A percentile compares a stretch with the other conserved stretches of the same genome.
Evolutionary conservation across 2,888 invertebrate species (phyloP).

Genomic region (Cacoxenus indagator): DNA sequence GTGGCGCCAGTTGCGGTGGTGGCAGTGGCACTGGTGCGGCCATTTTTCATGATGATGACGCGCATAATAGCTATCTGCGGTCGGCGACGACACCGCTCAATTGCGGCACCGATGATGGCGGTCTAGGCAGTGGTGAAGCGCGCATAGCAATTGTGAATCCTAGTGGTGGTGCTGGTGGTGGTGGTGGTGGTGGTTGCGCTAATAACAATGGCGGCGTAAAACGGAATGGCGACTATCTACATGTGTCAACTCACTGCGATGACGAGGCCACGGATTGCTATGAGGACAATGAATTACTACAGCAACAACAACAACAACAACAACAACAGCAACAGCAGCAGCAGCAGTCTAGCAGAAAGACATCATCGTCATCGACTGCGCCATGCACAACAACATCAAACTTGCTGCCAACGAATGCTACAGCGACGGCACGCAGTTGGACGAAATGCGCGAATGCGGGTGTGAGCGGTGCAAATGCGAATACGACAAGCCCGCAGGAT

Average conservation of each 20-base stretch:
- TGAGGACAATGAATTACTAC: slow-evolving; percentile 70
- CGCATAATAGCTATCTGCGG: slow-evolving; percentile 61
- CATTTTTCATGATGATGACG: slow-evolving; percentile 57
- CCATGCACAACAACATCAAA: slow-evolving; percentile 17
- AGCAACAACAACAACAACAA: slow-evolving; percentile 46
- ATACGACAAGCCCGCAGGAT: slow-evolving; percentile 52
- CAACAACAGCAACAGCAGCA: slow-evolving; percentile 41
- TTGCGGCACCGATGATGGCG: slow-evolving; percentile 50
- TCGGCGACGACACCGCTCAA: slow-evolving; percentile 58
- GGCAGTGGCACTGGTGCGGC: slow-evolving; percentile 54
- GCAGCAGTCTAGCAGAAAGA: slow-evolving; percentile 43
- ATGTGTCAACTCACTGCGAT: slow-evolving; percentile 77
- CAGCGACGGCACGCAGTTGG: not conserved
- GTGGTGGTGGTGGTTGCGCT: slow-evolving; percentile 52
- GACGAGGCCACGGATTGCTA: slow-evolving; percentile 75
- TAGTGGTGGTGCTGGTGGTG: slow-evolving; percentile 59
- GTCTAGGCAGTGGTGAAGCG: slow-evolving; percentile 45
- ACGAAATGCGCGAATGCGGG: slow-evolving; percentile 36
- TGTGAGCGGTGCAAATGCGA: no score
- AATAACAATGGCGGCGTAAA: slow-evolving; percentile 56
- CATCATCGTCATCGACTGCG: slow-evolving; percentile 34
- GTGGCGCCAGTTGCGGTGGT: slow-evolving; percentile 58
- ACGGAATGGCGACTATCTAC: slow-evolving; percentile 80
- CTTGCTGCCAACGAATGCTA: slow-evolving; percentile 13
- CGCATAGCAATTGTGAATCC: slow-evolving; percentile 70